Evolutionary conservation across 2,888 invertebrate species (phyloP), one percentile per base, ranked within the genome.

Genomic region (Athrips mouffetella): DNA sequence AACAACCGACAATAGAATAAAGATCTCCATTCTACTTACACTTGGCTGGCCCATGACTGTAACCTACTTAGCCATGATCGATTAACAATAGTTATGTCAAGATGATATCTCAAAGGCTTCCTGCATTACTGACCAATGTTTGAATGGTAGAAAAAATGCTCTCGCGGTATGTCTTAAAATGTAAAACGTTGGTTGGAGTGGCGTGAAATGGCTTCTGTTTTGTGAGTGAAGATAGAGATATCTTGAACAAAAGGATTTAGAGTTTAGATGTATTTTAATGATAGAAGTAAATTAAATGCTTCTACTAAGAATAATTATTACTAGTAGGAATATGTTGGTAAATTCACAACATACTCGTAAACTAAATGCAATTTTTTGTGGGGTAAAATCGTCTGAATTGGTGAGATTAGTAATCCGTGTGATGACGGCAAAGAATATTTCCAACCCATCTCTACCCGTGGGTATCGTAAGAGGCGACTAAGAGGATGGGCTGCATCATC

Each of bases 71-170:
- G 31, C 55, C 59, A 59, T 60, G 62, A 72, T 70, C 61, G 60
- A 67, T 70, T 65, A 60, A 67, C 60, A 66, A 68, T 67, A 63
- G 63, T 63, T 68, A 64, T 58, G 73, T 70, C 63, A 62, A 70
- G 70, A 73, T 75, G 56, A 60, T 69, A 74, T 74, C 72, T 56
- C 39, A 48, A 51, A 52, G 44, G 65, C 64, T 74, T 70, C 70
- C 63, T 67, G 65, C 62, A 55, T 58, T 62, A 48, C 48, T 51
- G 42, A 51, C 39, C 46, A 46, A 37, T 48, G 37, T 42, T 48
- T 37, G 23, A 42, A 11, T 16, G 23, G 39, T 30, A 46, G 8
- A 44, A 46, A 49, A 49, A 45, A 45, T 44, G 21, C 15, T 30
- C 33, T 31, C 27, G 11, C 16, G 3, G 11, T 23, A 4, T 10